Conservation (phyloP, 2,888 invertebrate species). For the Caenorhabditis uteleia region DNA sequence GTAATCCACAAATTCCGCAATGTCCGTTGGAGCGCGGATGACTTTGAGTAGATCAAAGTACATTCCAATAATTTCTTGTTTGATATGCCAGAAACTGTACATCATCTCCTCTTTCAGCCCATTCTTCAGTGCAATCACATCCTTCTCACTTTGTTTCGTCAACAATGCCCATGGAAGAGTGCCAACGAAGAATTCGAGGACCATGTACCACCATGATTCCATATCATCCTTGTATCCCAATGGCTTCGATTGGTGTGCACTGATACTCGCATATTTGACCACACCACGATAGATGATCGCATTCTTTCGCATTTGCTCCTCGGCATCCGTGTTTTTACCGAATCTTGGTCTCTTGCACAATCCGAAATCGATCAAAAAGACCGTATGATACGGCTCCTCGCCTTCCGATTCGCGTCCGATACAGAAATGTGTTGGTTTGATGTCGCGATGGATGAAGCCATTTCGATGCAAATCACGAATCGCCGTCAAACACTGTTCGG, state of each 20-base stretch:
- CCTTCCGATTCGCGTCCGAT: constrained; percentile 21
- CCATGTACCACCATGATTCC: constrained; percentile 44
- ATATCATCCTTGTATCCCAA: constrained; percentile 38
- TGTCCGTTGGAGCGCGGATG: constrained; percentile 23
- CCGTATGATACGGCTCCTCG: constrained; percentile 16
- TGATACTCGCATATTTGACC: constrained; percentile 30
- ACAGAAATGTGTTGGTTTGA: constrained; percentile 40
- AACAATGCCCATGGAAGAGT: constrained; percentile 36
- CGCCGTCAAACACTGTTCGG: constrained; percentile 32
- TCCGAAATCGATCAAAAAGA: constrained; percentile 36
- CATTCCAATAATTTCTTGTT: constrained; percentile 2
- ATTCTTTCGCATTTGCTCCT: constrained; percentile 29
- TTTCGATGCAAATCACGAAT: constrained; percentile 40
- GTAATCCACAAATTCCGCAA: constrained; percentile 33
- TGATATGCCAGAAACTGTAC: constrained; percentile 11
- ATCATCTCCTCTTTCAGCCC: constrained; percentile 22
- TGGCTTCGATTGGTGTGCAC: constrained; percentile 28
- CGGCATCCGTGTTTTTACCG: constrained; percentile 25
- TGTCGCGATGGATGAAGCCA: constrained; percentile 41
- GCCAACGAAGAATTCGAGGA: constrained; percentile 31
- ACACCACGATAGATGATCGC: constrained; percentile 35
- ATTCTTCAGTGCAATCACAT: constrained; percentile 28
- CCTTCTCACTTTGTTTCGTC: constrained; percentile 32
- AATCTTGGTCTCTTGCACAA: constrained; percentile 33
- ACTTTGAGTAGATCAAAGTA: constrained; percentile 20